phyloP scores from a whole-genome alignment of 2,797 vertebrate species.

The Leptoclinus maculatus region DNA sequence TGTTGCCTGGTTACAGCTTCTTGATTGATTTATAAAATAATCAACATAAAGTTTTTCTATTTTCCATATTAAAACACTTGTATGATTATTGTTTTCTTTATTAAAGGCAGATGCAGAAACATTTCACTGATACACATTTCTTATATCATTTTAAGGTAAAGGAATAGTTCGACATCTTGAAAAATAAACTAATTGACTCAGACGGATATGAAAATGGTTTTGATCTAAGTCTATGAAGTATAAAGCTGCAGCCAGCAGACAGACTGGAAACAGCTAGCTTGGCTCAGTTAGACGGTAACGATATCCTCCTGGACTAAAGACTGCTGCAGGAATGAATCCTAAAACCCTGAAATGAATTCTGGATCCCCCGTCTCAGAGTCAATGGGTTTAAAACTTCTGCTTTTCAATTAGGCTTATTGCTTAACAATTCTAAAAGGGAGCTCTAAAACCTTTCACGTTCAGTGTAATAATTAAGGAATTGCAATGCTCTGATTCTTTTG shows the following conservation, averaged over 20 bases:
- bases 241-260: too few species aligned
- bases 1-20: neutral
- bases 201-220: too few species aligned
- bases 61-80: neutral
- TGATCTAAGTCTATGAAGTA: neutral
- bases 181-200: neutral
- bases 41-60: neutral
- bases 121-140: neutral
- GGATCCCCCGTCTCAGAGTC: neutral
- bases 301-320: neutral
- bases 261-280: too few species aligned
- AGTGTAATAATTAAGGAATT: neutral
- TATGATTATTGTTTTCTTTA: too few species aligned
- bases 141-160: too few species aligned
- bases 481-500: slow-evolving; percentile 21
- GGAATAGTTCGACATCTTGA: neutral
- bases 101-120: neutral
- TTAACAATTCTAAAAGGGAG: neutral
- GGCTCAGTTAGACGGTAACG: neutral
- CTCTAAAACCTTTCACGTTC: neutral
- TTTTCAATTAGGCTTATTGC: neutral
- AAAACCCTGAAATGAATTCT: too few species aligned
- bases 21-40: neutral
- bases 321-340: too few species aligned
- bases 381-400: neutral